Evolutionary conservation across 2,113 vertebrate genomes (phyloP).

Genomic region (Megaleporinus macrocephalus): DNA sequence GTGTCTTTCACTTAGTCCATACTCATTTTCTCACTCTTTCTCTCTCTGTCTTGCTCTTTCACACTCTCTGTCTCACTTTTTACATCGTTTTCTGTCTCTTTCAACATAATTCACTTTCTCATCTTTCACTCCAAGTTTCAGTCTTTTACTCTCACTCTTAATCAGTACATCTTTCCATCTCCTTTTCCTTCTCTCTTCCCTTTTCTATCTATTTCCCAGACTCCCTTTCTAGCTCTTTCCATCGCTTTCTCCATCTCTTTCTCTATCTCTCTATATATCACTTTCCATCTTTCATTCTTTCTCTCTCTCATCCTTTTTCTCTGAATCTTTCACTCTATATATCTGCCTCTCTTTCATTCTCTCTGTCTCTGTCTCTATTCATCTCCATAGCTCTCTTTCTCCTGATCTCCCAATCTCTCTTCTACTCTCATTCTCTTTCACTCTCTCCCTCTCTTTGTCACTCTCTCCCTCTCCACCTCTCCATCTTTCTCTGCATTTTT

Average conservation of each 20-base stretch:
- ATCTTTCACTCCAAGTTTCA: too few species aligned
- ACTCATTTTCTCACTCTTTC: too few species aligned
- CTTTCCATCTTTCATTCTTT: background rate
- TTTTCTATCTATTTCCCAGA: constrained; percentile 40
- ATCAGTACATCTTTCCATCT: background rate
- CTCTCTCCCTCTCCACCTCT: constrained; percentile 30
- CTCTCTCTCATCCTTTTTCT: background rate
- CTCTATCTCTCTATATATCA: background rate
- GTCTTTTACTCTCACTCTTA: constrained; percentile 39
- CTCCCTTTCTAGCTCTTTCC: constrained; percentile 59
- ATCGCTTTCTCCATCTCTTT: constrained; percentile 60
- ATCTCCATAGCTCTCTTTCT: too few species aligned
- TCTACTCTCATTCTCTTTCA: constrained; percentile 29
- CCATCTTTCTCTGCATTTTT: constrained; percentile 47
- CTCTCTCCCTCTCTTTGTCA: constrained; percentile 31
- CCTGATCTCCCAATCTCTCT: too few species aligned
- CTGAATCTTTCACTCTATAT: too few species aligned
- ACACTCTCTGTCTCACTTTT: too few species aligned
- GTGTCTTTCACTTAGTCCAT: background rate
- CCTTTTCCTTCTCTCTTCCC: constrained; percentile 1
- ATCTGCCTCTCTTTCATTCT: constrained; percentile 1
- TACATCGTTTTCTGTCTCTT: too few species aligned
- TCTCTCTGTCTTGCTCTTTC: too few species aligned
- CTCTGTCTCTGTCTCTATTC: background rate
- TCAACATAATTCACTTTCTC: too few species aligned